Base-by-base conservation (phyloP, 2,797 vertebrate species). In the Hoplostethus mediterraneus region DNA sequence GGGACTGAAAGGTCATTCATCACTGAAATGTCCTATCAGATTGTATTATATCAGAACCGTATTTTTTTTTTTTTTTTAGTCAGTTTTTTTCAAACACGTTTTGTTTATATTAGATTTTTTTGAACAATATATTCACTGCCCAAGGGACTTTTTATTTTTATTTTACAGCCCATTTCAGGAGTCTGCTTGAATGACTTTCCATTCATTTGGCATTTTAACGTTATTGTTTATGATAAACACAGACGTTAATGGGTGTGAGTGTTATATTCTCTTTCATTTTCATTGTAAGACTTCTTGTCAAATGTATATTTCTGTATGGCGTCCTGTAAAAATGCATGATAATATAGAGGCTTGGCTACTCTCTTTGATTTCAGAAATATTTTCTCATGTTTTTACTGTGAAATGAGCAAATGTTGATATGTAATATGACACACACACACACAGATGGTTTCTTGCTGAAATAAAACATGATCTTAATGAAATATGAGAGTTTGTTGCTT, bases 51-150 rank as follows among this genome's bases (percentile, higher is more conserved):
- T 3, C 38, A 28, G 4, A 67, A 60, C 44, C 4, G 0, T 30
- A 63, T 74, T 58, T 81, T 71, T 57, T 2, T 58, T 81, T 71
- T 57, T 2, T 47, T 2, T 59, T 83, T 17, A 63, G 6, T 2
- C 56, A 40, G 5, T 63, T 75, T 55, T 13, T 31, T 75, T 77
- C 56, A 58, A 11, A 38, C 33, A 11, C n/a, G 2, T 4, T 11
- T 2, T 58, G 4, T 17, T 11, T 58, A n/a, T 58, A 40, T 58
- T 12, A 42, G n/a, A 28, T 13, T 28, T 58, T 21, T 17, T 25
- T 75, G 17, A 44, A 13, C 40, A 10, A 49, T 58, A 14, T 67
- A 54, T 14, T 56, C 2, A 12, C 21, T 30, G 13, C 45, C 4
- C n/a, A 36, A 4, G 3, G 13, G 33, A 36, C 5, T 36, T 12